Evolutionary conservation across 1,140 invertebrate genomes (phyloP), one percentile per base, ranked within the genome.

Genomic region (Zaprionus ornatus): DNA sequence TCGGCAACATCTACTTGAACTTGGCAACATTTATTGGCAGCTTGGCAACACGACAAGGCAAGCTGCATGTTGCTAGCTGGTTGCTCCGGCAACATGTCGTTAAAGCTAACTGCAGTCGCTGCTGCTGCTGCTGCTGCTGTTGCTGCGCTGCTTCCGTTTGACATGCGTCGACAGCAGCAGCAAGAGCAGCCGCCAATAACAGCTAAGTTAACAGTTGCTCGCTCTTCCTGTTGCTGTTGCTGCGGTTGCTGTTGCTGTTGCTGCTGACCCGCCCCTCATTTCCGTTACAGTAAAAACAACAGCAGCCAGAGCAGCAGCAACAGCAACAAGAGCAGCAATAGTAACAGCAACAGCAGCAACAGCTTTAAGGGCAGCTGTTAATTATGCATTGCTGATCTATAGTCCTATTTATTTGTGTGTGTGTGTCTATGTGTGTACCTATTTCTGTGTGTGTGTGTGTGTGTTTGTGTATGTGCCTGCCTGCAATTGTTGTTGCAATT

Each of bases 401-500:
- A 23, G 50, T 32, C 61, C 35, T 35, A 25, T 59, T 17, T 62
- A 17, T 48, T 13, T 57, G 19, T 66, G 21, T 32, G 19, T 60
- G 15, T 68, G 9, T 68, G 19, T 25, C 13, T 69, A n/a, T 66
- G 13, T 35, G 15, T 62, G 13, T 55, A 2, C n/a, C n/a, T n/a
- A n/a, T n/a, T n/a, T 29, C 10, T 48, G 42, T 64, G 7, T 77
- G 37, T 74, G 54, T 32, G 76, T n/a, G n/a, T 35, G 15, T 62
- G 13, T 55, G 4, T 29, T 5, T 48, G 42, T 64, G 7, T 77
- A 29, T 74, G 54, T 32, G 76, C 3, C n/a, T n/a, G 77, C 50
- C 37, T 67, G 59, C 52, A 61, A 48, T 65, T 79, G 40, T 79
- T 79, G 64, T 56, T 78, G 74, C 61, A 79, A 68, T 72, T 71